These are phyloP conservation scores for Bos indicus DNA, from an alignment of 2,113 vertebrate species.

Conservation along the genomic window DNA sequence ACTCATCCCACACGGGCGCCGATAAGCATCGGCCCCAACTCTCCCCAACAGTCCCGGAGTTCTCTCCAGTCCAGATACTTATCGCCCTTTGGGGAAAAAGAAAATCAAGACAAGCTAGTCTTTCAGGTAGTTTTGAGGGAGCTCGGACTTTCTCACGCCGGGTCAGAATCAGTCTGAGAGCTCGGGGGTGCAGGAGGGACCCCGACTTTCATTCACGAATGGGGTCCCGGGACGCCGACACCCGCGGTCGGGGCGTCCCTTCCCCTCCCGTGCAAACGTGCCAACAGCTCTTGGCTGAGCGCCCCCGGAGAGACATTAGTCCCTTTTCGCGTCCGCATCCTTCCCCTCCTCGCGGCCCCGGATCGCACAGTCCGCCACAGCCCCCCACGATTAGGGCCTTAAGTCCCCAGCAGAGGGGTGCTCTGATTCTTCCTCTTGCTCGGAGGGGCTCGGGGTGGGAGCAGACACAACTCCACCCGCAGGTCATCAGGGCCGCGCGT, in stretches of 20 bases:
- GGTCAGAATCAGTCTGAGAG: background rate
- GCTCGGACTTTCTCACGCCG: background rate
- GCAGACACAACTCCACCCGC: background rate
- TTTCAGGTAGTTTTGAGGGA: conserved; percentile 42
- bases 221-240: background rate
- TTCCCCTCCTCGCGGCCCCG: background rate
- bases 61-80: conserved; percentile 52
- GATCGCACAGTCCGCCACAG: background rate
- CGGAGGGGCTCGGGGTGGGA: background rate
- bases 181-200: background rate
- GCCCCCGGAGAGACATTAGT: background rate
- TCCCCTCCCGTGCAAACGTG: background rate
- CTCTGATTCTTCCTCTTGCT: background rate
- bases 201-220: background rate
- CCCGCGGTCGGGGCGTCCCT: background rate
- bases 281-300: background rate
- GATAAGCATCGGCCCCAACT: background rate
- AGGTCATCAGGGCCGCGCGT: background rate
- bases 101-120: conserved; percentile 45
- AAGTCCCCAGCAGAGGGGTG: background rate
- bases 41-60: conserved; percentile 13
- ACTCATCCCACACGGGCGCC: background rate
- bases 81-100: background rate
- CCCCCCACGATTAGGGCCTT: background rate
- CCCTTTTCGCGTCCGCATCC: background rate